Percentiles rank a stretch among this genome's conserved stretches.
phyloP scores from a whole-genome alignment of 2,888 invertebrate species.

The Cetonia aurata region DNA sequence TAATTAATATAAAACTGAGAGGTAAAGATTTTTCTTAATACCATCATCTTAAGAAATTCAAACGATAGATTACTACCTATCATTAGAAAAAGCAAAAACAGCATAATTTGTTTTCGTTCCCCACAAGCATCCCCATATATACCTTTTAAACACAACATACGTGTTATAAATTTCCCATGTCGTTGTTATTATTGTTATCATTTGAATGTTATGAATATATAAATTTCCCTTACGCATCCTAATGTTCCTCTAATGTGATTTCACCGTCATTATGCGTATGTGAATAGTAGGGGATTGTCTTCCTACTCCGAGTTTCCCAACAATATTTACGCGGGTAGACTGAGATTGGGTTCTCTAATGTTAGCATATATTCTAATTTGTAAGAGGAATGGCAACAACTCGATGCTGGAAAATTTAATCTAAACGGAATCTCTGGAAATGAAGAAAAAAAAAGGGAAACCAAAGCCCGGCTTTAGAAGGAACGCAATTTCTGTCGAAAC shows the following conservation, averaged over 20 bases:
- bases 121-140: too few relatives aligned
- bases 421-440: conserved; percentile 33
- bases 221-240: conserved; percentile 1
- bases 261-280: conserved; percentile 6
- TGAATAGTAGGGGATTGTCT: conserved; percentile 18
- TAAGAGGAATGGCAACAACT: conserved; percentile 29
- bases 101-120: too few relatives aligned
- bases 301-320: conserved; percentile 28
- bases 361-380: conserved; percentile 38
- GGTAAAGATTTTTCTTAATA: too few relatives aligned
- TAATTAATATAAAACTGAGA: too few relatives aligned
- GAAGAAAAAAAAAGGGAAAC: conserved; percentile 16
- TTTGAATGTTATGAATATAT: conserved; percentile 17
- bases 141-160: too few relatives aligned
- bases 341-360: conserved; percentile 20
- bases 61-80: too few relatives aligned
- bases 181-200: conserved; percentile 2
- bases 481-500: conserved; percentile 28
- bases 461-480: conserved; percentile 23
- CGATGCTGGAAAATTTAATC: conserved; percentile 35
- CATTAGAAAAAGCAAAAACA: too few relatives aligned
- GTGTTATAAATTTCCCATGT: too few relatives aligned
- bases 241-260: conserved; percentile 21
- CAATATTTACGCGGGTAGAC: conserved; percentile 34
- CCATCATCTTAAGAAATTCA: too few relatives aligned